Percentiles rank a stretch among this genome's conserved stretches.
Evolutionary conservation across 2,113 vertebrate species (phyloP).

Genomic region (Rhombomys opimus): DNA sequence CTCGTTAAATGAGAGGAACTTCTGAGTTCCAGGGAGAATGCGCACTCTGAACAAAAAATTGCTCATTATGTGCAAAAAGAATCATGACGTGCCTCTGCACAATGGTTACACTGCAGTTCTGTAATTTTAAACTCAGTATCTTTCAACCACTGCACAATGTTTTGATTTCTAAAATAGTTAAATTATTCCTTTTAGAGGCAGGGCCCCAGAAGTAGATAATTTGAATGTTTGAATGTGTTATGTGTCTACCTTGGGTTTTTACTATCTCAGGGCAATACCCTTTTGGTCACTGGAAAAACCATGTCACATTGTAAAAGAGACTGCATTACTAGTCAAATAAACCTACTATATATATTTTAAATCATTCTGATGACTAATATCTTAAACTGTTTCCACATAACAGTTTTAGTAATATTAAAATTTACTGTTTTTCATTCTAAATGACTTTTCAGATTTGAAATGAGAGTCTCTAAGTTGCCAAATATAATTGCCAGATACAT

Average conservation of each 20-base stretch:
- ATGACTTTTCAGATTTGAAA: slow-evolving; percentile 22
- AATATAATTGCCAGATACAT: neutral
- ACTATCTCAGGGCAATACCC: slow-evolving; percentile 16
- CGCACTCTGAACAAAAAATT: rapidly evolving
- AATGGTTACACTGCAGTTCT: neutral
- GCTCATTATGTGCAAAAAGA: neutral
- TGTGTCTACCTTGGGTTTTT: neutral
- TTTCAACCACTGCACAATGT: neutral
- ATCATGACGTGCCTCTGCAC: too few relatives aligned
- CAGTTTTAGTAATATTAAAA: slow-evolving; percentile 10
- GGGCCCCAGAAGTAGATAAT: neutral
- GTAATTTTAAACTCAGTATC: neutral
- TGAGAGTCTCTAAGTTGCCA: neutral
- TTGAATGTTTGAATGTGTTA: neutral
- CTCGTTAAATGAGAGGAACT: neutral
- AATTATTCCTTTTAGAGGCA: slow-evolving; percentile 38
- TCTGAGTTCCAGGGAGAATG: neutral
- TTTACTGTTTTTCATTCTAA: slow-evolving; percentile 37
- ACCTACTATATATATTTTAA: slow-evolving; percentile 43
- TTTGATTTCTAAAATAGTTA: neutral
- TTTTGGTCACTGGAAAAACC: slow-evolving; percentile 58
- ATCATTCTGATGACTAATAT: slow-evolving; percentile 40
- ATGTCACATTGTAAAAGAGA: slow-evolving; percentile 25
- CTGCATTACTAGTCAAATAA: slow-evolving; percentile 18
- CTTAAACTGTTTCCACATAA: slow-evolving; percentile 60